Evolutionary conservation across 2,797 vertebrate species (phyloP).

Genomic region (Ctenosaura bakeri): DNA sequence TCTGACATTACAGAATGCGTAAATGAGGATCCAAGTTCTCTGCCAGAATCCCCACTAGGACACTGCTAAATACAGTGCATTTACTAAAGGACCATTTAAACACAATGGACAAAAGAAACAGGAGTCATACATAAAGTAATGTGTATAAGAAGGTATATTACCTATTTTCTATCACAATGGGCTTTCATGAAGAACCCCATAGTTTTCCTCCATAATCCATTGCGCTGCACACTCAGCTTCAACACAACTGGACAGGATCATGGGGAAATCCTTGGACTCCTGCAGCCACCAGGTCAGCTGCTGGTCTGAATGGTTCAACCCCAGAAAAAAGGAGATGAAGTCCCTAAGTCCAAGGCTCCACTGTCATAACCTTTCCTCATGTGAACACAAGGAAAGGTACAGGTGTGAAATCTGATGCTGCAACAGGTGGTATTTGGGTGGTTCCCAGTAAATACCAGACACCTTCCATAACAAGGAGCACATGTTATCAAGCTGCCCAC

Average conservation of each 20-base stretch:
- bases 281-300: background rate
- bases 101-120: background rate
- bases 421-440: background rate
- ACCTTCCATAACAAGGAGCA: background rate
- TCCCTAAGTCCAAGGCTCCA: background rate
- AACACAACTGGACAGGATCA: background rate
- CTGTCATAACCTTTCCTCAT: background rate
- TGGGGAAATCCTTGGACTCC: background rate
- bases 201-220: no score
- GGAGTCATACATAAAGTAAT: background rate
- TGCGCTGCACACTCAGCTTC: no score
- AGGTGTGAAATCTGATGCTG: fast-evolving
- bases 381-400: background rate
- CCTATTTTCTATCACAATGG: background rate
- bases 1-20: background rate
- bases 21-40: background rate
- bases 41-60: background rate
- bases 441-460: no score
- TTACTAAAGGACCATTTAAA: background rate
- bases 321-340: background rate
- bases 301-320: background rate
- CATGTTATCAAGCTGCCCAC: background rate
- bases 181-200: background rate
- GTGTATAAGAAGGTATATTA: background rate
- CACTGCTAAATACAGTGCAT: no score